These are phyloP conservation scores for Griposia aprilina DNA, from an alignment of 2,888 invertebrate genomes.

Conservation along the genomic window DNA sequence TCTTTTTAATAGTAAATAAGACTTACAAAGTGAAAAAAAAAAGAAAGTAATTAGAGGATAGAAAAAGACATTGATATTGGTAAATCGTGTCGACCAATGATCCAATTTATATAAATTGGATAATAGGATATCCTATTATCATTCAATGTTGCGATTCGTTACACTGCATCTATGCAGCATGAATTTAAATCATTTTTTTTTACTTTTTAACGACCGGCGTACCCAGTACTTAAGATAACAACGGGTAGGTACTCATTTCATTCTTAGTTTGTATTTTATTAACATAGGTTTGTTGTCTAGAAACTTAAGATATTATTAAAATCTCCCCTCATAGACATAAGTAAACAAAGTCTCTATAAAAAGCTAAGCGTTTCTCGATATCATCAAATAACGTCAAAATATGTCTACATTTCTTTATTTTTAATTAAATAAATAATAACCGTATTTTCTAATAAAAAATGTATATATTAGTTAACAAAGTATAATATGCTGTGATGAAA, in stretches of 20 bases:
- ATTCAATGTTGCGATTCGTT: slow-evolving; percentile 54
- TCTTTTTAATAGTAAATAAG: background rate
- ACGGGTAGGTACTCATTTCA: background rate
- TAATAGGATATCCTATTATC: slow-evolving; percentile 56
- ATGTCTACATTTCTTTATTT: background rate
- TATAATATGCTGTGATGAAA: background rate
- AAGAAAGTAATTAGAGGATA: background rate
- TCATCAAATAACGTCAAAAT: background rate
- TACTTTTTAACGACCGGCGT: slow-evolving; percentile 10
- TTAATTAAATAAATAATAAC: background rate
- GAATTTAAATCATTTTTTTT: slow-evolving; percentile 61
- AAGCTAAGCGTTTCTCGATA: background rate
- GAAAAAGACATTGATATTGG: slow-evolving; percentile 11
- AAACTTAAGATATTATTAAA: background rate
- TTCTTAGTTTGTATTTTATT: slow-evolving; percentile 10
- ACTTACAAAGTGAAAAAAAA: background rate
- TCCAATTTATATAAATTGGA: slow-evolving; percentile 53
- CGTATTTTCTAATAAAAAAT: too few species aligned
- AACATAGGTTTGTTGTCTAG: background rate
- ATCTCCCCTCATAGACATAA: background rate
- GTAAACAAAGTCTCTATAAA: background rate
- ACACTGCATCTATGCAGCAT: slow-evolving; percentile 54
- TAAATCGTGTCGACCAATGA: slow-evolving; percentile 51
- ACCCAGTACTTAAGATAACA: background rate
- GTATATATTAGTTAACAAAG: background rate